Percentiles rank a stretch among this genome's conserved stretches.
These are phyloP conservation scores for Anseranas semipalmata DNA, from an alignment of 2,113 vertebrate genomes.

Conservation along the genomic window DNA sequence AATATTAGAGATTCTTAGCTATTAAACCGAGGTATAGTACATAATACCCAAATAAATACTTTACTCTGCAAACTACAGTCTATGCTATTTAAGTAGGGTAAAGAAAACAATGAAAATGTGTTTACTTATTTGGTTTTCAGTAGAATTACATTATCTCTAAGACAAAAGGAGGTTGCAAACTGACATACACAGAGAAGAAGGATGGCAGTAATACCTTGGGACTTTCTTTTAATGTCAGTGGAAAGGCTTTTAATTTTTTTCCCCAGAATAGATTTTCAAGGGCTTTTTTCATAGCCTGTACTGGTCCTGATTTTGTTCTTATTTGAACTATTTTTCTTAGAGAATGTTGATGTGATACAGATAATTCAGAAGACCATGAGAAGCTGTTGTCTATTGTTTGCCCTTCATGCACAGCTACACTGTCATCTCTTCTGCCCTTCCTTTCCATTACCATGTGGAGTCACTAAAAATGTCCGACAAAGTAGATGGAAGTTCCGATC, in stretches of 20 bases:
- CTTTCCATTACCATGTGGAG: not conserved
- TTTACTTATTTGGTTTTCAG: not conserved
- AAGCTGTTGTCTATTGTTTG: not conserved
- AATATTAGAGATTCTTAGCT: not conserved
- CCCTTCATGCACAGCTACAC: not conserved
- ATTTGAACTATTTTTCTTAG: not conserved
- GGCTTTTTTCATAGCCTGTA: not conserved
- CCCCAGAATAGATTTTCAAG: not conserved
- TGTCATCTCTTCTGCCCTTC: not conserved
- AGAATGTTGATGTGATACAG: not conserved
- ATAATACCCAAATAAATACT: not conserved
- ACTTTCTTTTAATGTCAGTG: not conserved
- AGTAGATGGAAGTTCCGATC: not conserved
- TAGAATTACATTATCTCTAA: not conserved
- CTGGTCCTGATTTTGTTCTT: not conserved
- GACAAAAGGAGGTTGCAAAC: not conserved
- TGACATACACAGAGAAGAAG: not conserved
- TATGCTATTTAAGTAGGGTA: not conserved
- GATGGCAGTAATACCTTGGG: not conserved
- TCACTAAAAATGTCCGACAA: not conserved
- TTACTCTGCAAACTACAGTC: not conserved
- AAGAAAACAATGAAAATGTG: not conserved
- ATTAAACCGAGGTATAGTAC: rapidly evolving
- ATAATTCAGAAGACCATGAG: not conserved
- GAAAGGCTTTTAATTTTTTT: not conserved